Percentiles rank a stretch among this genome's conserved stretches.
These are phyloP conservation scores for Meda fulgida DNA, from an alignment of 2,797 vertebrate genomes.

Conservation along the genomic window DNA sequence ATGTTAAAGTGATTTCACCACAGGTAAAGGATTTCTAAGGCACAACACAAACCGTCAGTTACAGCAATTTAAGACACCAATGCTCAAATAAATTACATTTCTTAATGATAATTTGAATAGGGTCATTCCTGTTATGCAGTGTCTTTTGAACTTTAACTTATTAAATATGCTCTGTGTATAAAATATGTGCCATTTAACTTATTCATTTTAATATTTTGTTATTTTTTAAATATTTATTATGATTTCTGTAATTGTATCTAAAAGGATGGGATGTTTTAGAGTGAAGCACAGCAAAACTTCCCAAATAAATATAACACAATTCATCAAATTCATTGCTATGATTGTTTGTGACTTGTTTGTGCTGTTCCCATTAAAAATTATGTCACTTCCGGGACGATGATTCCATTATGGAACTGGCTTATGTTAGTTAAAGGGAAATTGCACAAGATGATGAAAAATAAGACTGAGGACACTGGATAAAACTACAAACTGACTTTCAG, in stretches of 20 bases:
- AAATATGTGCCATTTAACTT: neutral
- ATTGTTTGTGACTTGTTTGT: neutral
- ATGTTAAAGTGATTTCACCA: neutral
- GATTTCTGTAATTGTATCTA: neutral
- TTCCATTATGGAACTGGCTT: neutral
- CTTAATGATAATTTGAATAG: neutral
- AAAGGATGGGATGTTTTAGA: neutral
- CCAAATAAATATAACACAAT: too few relatives aligned
- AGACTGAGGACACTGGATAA: neutral
- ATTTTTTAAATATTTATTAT: neutral
- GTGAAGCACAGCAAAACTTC: neutral
- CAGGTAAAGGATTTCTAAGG: neutral
- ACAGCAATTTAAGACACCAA: neutral
- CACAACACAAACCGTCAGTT: neutral
- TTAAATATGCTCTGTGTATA: neutral
- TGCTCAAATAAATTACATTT: conserved; percentile 1
- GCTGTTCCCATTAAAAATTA: neutral
- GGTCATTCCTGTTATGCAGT: neutral
- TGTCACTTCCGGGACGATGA: neutral
- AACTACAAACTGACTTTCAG: neutral
- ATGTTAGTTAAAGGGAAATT: neutral
- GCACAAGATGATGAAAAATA: neutral
- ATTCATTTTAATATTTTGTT: neutral
- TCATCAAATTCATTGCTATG: neutral
- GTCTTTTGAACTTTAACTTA: neutral